Conservation (phyloP, 2,888 invertebrate species). For the Dermolepida albohirtum region DNA sequence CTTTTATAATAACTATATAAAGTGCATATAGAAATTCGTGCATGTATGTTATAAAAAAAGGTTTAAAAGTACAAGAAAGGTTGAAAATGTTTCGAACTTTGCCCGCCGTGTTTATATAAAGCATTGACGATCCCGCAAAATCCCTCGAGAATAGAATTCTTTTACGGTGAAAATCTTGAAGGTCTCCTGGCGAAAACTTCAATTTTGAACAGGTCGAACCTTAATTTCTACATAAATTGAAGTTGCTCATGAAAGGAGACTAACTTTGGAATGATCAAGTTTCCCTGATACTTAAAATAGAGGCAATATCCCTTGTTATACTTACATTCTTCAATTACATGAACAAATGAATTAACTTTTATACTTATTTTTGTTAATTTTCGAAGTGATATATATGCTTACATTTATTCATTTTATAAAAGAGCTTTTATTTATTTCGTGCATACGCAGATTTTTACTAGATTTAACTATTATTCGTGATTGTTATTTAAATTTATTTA, state of each 20-base stretch:
- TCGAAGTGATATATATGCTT: no score
- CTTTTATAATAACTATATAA: no score
- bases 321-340: no score
- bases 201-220: slow-evolving; percentile 24
- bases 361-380: no score
- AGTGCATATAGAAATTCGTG: no score
- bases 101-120: slow-evolving; percentile 30
- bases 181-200: slow-evolving; percentile 24
- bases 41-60: no score
- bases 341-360: no score
- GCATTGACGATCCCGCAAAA: slow-evolving; percentile 23
- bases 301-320: neutral
- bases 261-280: slow-evolving; percentile 13
- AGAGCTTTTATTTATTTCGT: no score
- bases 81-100: slow-evolving; percentile 11
- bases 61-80: slow-evolving; percentile 13
- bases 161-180: slow-evolving; percentile 14
- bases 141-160: slow-evolving; percentile 21
- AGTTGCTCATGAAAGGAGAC: slow-evolving; percentile 10
- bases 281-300: neutral
- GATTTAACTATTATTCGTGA: no score
- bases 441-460: no score
- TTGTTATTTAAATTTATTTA: no score
- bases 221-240: slow-evolving; percentile 26
- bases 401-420: no score